These are phyloP conservation scores for Neelides sp. DNA, from an alignment of 1,140 invertebrate genomes.

Conservation along the genomic window DNA sequence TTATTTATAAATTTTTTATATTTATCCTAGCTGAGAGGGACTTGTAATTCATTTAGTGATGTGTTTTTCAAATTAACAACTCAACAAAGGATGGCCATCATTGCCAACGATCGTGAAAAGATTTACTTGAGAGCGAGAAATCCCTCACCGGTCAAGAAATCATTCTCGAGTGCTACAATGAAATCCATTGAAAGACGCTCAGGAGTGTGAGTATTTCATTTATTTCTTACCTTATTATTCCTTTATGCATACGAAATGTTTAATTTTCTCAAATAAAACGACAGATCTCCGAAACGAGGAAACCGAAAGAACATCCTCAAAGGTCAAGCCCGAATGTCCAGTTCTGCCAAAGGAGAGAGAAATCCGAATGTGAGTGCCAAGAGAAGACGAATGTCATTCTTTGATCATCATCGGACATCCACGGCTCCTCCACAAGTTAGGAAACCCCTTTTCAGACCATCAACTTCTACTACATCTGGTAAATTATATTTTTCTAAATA, in stretches of 20 bases:
- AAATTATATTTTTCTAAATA: too few relatives aligned
- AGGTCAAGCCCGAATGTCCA: neutral
- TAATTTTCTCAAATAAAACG: neutral
- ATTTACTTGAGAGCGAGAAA: too few relatives aligned
- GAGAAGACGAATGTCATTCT: slow-evolving; percentile 17
- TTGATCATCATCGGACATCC: slow-evolving; percentile 8
- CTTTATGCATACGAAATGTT: neutral
- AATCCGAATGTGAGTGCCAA: slow-evolving; percentile 18
- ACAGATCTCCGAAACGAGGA: neutral
- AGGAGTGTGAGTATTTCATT: neutral
- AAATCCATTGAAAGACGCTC: slow-evolving; percentile 20
- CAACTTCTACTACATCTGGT: too few relatives aligned
- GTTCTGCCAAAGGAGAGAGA: neutral
- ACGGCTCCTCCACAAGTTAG: too few relatives aligned
- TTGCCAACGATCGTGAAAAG: slow-evolving; percentile 27
- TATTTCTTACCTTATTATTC: neutral
- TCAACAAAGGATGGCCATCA: slow-evolving; percentile 30
- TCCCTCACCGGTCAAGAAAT: slow-evolving; percentile 6
- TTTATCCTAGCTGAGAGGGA: slow-evolving; percentile 22
- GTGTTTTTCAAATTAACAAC: slow-evolving; percentile 28
- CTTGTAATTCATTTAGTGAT: slow-evolving; percentile 25
- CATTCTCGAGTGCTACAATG: slow-evolving; percentile 26
- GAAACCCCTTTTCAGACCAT: too few relatives aligned
- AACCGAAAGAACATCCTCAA: neutral
- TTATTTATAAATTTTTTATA: slow-evolving; percentile 5